Evolutionary conservation across 2,888 invertebrate species (phyloP), one percentile per base, ranked within the genome.

Genomic region (Eilema caniola): DNA sequence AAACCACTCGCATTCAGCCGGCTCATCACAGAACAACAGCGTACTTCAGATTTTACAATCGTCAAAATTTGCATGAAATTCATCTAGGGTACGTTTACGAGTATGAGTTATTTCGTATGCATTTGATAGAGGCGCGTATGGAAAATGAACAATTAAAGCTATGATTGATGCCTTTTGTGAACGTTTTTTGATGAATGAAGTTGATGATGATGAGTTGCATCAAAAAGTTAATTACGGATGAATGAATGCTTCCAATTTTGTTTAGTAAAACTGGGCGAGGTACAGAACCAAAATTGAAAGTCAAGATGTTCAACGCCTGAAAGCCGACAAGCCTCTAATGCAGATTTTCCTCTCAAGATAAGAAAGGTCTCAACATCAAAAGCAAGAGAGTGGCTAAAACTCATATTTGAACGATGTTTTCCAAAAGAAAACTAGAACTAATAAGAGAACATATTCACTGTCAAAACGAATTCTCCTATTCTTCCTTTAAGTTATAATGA

Each of bases 51-150:
- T 73, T 87, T 83, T 82, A 87, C 83, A 79, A 73, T 75, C 83
- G 73, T 77, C 77, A 79, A 83, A 84, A 89, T 89, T 89, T 88
- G 89, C 89, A 89, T 89, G 82, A 83, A 88, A 84, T 83, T 88
- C 86, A 88, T 89, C 87, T 79, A 75, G 80, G 80, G 79, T 20
- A 72, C 71, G 69, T 87, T 88, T 88, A 89, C 79, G 86, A 86
- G 83, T 73, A 78, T 71, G 69, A 71, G 78, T 78, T 76, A 83
- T 84, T 83, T 83, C 77, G 73, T 82, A 83, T 85, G 78, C 80
- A 77, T 83, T 83, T 80, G 81, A 62, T 62, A 56, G 59, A 56
- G 37, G 65, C 62, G 33, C 59, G 62, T 73, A 57, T 67, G 61
- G 56, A 56, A 62, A 56, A 70, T 62, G 72, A 62, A 73, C 80